Evolutionary conservation across 2,888 invertebrate genomes (phyloP).

Genomic region (Baronia brevicornis): DNA sequence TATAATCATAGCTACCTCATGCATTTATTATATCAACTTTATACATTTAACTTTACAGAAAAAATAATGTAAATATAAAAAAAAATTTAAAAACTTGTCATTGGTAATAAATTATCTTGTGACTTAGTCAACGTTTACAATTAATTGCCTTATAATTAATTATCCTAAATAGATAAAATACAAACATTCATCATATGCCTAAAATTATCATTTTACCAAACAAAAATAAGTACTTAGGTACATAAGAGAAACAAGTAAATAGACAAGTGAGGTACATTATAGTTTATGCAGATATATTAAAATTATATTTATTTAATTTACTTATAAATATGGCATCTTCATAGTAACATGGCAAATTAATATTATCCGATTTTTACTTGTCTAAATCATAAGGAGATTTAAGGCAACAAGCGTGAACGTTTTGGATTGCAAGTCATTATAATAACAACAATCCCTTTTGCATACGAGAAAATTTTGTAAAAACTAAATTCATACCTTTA

Average conservation of each 20-base stretch:
- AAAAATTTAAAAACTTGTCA: conserved; percentile 70
- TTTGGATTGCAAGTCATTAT: no score
- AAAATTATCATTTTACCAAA: conserved; percentile 36
- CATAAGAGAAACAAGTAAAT: conserved; percentile 43
- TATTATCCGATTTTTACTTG: conserved; percentile 22
- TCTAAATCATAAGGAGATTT: background rate
- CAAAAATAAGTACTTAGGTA: conserved; percentile 25
- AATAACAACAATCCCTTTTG: no score
- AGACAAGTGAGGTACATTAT: conserved; percentile 48
- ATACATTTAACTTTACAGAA: conserved; percentile 59
- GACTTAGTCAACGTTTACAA: conserved; percentile 70
- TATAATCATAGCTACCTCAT: conserved; percentile 42
- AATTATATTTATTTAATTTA: conserved; percentile 29
- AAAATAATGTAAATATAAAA: conserved; percentile 35
- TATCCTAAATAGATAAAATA: conserved; percentile 22
- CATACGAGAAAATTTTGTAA: no score
- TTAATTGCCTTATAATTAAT: conserved; percentile 35
- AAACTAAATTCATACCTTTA: no score
- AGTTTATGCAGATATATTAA: conserved; percentile 39
- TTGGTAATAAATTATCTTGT: conserved; percentile 75
- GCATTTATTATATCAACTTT: conserved; percentile 57
- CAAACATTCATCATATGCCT: conserved; percentile 21
- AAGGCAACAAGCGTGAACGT: no score
- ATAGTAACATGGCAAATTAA: conserved; percentile 63
- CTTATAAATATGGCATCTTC: conserved; percentile 64